These are phyloP conservation scores for Triplophysa tibetana DNA, from an alignment of 2,113 vertebrate species.

Conservation along the genomic window DNA sequence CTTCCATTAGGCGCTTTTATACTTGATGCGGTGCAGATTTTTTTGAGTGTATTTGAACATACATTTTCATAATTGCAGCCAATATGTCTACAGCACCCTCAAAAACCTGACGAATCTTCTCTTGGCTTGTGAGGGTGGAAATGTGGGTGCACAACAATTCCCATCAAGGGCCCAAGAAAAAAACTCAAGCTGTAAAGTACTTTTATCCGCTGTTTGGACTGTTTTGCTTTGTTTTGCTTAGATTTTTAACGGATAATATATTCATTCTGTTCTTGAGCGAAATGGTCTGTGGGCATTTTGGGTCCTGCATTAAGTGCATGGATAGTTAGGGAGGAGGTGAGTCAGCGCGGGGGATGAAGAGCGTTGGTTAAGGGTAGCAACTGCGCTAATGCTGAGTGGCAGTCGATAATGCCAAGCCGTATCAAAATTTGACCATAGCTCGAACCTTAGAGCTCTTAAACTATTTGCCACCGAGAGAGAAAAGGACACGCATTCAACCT, in stretches of 20 bases:
- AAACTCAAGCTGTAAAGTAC: not conserved
- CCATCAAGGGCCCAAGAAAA: not conserved
- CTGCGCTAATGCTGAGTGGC: constrained; percentile 79
- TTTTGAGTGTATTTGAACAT: constrained; percentile 36
- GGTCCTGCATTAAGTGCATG: constrained; percentile 42
- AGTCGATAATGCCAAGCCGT: constrained; percentile 79
- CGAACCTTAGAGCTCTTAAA: constrained; percentile 56
- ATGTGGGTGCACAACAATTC: constrained; percentile 11
- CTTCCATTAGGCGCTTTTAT: constrained; percentile 63
- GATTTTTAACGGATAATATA: constrained; percentile 18
- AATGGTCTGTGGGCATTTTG: constrained; percentile 41
- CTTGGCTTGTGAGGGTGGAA: not conserved
- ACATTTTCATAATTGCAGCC: constrained; percentile 67
- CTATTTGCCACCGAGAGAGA: constrained; percentile 37
- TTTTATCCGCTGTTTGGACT: not conserved
- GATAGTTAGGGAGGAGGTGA: constrained; percentile 54
- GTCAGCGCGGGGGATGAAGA: constrained; percentile 59
- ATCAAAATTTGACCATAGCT: constrained; percentile 74
- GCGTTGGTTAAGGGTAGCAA: constrained; percentile 70
- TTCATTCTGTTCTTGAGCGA: constrained; percentile 30
- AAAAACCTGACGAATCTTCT: constrained; percentile 31
- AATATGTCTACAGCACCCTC: constrained; percentile 53
- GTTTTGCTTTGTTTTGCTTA: not conserved
- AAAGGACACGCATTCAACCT: constrained; percentile 35
- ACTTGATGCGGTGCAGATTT: constrained; percentile 47